phyloP scores from a whole-genome alignment of 2,113 vertebrate species.

The Tretioscincus oriximinensis region DNA sequence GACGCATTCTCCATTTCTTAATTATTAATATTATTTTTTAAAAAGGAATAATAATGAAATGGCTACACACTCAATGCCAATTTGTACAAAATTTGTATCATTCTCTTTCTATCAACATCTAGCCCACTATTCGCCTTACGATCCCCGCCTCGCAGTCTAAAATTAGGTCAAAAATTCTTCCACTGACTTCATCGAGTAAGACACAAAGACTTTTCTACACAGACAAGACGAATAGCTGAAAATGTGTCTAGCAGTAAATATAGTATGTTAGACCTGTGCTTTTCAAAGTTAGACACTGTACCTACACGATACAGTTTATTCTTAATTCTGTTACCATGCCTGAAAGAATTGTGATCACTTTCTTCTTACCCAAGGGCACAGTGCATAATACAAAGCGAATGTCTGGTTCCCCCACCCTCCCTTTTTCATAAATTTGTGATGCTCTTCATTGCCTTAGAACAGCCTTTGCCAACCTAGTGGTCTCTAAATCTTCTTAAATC shows the following conservation, averaged over 20 bases:
- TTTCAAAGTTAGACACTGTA: conserved; percentile 39
- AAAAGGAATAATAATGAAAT: conserved; percentile 12
- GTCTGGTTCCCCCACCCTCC: conserved; percentile 8
- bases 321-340: conserved; percentile 2
- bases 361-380: conserved; percentile 10
- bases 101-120: conserved; percentile 59
- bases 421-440: conserved; percentile 15
- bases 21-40: not conserved
- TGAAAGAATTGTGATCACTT: not conserved
- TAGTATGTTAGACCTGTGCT: conserved; percentile 26
- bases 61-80: conserved; percentile 21
- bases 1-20: not conserved
- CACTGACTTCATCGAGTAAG: conserved; percentile 62
- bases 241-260: not conserved
- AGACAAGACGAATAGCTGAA: not conserved
- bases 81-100: conserved; percentile 39
- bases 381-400: fast-evolving
- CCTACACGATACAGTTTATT: not conserved
- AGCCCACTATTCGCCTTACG: conserved; percentile 71
- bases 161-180: conserved; percentile 81
- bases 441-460: conserved; percentile 13
- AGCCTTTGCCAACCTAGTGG: not conserved
- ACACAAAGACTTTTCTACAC: conserved; percentile 50
- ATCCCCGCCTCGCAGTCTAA: conserved; percentile 54
- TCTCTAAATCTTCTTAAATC: not conserved